A percentile compares a stretch with the other conserved stretches of the same genome.
Conservation (phyloP, 2,888 invertebrate species). For the Chrysopilus asiliformis region DNA sequence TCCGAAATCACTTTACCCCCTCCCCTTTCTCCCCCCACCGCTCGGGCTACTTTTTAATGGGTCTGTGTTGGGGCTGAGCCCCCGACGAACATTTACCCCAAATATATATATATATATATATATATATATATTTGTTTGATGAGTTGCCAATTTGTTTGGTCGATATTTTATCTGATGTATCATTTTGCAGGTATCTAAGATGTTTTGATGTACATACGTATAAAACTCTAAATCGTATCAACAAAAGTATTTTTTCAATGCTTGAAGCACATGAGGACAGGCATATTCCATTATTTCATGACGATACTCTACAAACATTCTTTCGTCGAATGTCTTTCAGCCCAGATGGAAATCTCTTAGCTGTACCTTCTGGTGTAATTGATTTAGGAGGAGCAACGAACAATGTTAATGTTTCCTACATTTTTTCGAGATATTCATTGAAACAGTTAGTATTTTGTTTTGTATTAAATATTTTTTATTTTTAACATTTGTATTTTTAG, state of each 20-base stretch:
- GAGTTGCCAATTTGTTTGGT: no score
- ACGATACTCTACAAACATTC: slow-evolving; percentile 88
- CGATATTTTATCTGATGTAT: background rate
- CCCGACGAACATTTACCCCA: no score
- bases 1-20: no score
- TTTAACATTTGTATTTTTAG: slow-evolving; percentile 36
- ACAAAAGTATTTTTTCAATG: slow-evolving; percentile 44
- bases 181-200: slow-evolving; percentile 46
- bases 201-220: slow-evolving; percentile 53
- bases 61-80: no score
- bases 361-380: slow-evolving; percentile 82
- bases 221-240: slow-evolving; percentile 53
- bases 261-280: slow-evolving; percentile 40
- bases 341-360: slow-evolving; percentile 78
- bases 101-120: no score
- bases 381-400: slow-evolving; percentile 56
- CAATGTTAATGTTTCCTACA: slow-evolving; percentile 43
- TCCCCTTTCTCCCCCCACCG: no score
- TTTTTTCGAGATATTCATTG: slow-evolving; percentile 45
- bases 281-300: slow-evolving; percentile 64
- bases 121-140: no score
- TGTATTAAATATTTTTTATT: slow-evolving; percentile 4
- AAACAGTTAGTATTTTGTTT: slow-evolving; percentile 40
- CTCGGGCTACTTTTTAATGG: no score
- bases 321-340: slow-evolving; percentile 81